These are phyloP conservation scores for Cantharis rufa DNA, from an alignment of 2,888 invertebrate species.

Conservation along the genomic window DNA sequence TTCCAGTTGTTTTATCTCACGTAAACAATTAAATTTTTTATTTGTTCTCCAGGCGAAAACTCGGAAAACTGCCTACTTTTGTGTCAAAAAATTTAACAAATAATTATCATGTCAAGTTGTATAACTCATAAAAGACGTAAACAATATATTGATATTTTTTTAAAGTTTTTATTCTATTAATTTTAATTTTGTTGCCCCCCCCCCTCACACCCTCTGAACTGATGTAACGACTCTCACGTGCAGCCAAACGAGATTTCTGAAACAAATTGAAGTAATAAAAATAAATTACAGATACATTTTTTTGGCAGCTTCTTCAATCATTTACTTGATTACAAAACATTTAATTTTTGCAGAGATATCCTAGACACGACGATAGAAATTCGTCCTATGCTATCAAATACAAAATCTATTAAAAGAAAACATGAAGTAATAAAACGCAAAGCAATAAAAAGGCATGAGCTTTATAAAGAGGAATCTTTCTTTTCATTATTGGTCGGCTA, in stretches of 20 bases:
- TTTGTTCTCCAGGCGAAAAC: neutral
- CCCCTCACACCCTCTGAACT: too few relatives aligned
- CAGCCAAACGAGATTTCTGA: too few relatives aligned
- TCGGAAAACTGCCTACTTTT: too few relatives aligned
- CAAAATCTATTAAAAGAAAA: constrained; percentile 7
- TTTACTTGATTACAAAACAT: neutral
- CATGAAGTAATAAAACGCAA: constrained; percentile 23
- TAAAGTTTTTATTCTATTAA: too few relatives aligned
- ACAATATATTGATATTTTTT: too few relatives aligned
- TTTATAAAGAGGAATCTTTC: constrained; percentile 22
- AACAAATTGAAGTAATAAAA: too few relatives aligned
- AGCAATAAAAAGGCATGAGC: constrained; percentile 25
- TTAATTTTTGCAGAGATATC: neutral
- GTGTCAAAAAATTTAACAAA: too few relatives aligned
- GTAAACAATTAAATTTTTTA: neutral
- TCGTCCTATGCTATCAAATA: neutral
- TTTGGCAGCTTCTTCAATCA: neutral
- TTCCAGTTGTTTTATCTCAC: neutral
- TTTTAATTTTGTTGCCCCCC: too few relatives aligned
- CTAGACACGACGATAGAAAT: neutral
- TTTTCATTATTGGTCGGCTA: constrained; percentile 25
- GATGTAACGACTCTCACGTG: too few relatives aligned
- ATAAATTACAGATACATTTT: neutral
- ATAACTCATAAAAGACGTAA: too few relatives aligned
- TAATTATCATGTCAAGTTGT: too few relatives aligned